Base-by-base conservation (phyloP, 2,888 invertebrate species). In the Entomobrya proxima region DNA sequence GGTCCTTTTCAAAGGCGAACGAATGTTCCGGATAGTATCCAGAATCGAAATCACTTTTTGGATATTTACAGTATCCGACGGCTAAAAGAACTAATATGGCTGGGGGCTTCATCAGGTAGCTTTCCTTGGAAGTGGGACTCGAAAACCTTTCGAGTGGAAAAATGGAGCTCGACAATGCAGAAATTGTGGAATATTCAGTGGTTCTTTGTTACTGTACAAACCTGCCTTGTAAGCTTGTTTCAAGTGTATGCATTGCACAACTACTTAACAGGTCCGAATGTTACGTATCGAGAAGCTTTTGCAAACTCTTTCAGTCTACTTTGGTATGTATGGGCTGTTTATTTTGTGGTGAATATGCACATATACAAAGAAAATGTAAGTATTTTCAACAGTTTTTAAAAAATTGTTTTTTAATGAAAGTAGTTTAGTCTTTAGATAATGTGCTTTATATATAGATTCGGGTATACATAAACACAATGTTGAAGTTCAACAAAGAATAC, bases 41-140 rank as follows among this genome's bases (percentile, higher is more conserved):
- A 72, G 11, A 2, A 21, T 2, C 58, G 86, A 3, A 55, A 61
- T 0, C 21, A 72, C 21, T 76, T 85, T n/a, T 77, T 87, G 0
- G 77, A 77, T 24, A 80, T 77, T 21, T 64, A 50, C 27, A 35
- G 78, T 9, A 80, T 87, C 74, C 40, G 55, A 3, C 47, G 87
- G 21, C 69, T 87, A 15, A 84, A 50, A 13, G 82, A 85, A 24
- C 7, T 87, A 27, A 24, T 87, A 11, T 5, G 37, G 6, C 47
- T 87, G 15, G 87, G 81, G 0, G 32, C 47, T 1, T 21, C 40
- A 1, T 78, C 81, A 2, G 76, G 80, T 0, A 27, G 44, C 13
- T 72, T 87, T 74, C 87, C 87, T 6, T 87, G 85, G 85, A 72
- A 50, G 4, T 87, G 87, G 87, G 82, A 87, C 55, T 37, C 21